Conservation (phyloP, 1,140 invertebrate species). For the Euura saliciscinereae region DNA sequence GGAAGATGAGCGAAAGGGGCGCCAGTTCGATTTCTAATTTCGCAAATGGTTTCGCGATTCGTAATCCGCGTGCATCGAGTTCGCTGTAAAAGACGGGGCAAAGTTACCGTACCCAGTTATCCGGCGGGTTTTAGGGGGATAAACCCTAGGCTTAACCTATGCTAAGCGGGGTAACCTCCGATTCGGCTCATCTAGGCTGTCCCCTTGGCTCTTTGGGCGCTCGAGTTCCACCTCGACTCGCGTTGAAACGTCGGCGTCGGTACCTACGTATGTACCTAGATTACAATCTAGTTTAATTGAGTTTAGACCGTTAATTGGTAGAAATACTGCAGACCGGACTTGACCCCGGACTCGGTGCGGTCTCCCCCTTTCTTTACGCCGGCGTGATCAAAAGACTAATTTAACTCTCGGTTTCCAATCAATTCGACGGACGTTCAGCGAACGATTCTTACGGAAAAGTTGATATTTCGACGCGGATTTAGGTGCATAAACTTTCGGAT, state of each 20-base stretch:
- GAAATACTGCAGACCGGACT: slow-evolving; percentile 13
- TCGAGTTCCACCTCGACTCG: background rate
- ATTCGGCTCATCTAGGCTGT: slow-evolving; percentile 31
- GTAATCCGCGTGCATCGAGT: background rate
- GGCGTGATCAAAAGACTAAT: too few species aligned
- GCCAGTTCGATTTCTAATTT: too few species aligned
- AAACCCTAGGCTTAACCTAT: slow-evolving; percentile 49
- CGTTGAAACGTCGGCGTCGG: background rate
- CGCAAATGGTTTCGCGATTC: too few species aligned
- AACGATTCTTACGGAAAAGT: too few species aligned
- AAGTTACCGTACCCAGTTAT: background rate
- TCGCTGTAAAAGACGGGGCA: background rate
- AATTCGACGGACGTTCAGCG: too few species aligned
- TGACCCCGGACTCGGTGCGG: background rate
- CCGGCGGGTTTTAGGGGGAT: slow-evolving; percentile 41
- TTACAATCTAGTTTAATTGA: slow-evolving; percentile 52
- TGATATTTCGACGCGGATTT: too few species aligned
- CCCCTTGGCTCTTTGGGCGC: background rate
- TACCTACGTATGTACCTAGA: slow-evolving; percentile 35
- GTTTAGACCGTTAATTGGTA: slow-evolving; percentile 38
- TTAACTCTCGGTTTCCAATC: too few species aligned
- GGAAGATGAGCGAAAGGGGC: too few species aligned
- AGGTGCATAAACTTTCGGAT: too few species aligned
- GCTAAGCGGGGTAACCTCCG: slow-evolving; percentile 43
- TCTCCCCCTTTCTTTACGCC: too few species aligned